Conservation (phyloP, 2,113 vertebrate genomes). For the Toxotes chatareus region DNA sequence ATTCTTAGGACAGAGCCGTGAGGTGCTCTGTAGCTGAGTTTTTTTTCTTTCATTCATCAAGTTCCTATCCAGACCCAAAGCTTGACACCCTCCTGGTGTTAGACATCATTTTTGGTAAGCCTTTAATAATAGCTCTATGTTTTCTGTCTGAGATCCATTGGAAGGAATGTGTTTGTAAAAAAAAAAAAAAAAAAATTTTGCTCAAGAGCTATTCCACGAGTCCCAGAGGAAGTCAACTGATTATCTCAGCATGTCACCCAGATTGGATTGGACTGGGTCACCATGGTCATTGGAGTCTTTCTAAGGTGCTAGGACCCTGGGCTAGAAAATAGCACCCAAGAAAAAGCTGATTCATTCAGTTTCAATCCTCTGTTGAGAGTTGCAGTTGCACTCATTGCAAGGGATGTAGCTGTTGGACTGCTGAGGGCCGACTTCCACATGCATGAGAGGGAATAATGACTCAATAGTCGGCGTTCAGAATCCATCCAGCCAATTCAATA, state of each 20-base stretch:
- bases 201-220: no score
- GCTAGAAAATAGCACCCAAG: background rate
- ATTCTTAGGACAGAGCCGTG: conserved; percentile 1
- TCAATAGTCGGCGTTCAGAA: conserved; percentile 1
- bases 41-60: background rate
- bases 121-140: background rate
- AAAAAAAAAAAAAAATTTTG: no score
- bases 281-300: background rate
- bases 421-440: background rate
- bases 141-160: background rate
- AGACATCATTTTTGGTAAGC: background rate
- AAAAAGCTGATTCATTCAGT: background rate
- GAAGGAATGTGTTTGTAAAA: no score
- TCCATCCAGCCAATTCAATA: background rate
- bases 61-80: background rate
- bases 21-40: background rate
- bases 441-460: background rate
- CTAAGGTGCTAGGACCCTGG: background rate
- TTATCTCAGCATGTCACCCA: background rate
- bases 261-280: background rate
- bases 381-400: conserved; percentile 2
- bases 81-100: background rate
- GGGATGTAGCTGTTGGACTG: conserved; percentile 17
- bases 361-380: background rate
- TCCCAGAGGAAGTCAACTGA: background rate